Conservation (phyloP, 1,140 invertebrate genomes). For the Hyphantria cunea region DNA sequence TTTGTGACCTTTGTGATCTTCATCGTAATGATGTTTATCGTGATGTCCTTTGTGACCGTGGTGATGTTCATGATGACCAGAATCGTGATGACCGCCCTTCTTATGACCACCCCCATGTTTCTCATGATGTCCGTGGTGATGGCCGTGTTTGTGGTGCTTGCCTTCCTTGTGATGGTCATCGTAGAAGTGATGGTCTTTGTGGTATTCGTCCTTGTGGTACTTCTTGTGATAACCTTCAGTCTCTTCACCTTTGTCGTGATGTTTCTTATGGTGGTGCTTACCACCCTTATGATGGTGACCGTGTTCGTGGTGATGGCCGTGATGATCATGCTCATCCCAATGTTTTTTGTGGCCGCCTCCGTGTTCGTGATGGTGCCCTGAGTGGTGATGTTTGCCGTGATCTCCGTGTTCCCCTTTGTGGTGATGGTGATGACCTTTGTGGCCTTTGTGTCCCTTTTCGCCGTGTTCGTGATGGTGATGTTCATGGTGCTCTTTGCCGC, state of each 20-base stretch:
- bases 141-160: constrained; percentile 84
- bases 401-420: constrained; percentile 86
- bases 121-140: constrained; percentile 83
- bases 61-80: constrained; percentile 84
- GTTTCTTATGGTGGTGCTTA: constrained; percentile 84
- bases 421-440: constrained; percentile 84
- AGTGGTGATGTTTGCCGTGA: constrained; percentile 85
- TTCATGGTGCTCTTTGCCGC: constrained; percentile 81
- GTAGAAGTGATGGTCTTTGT: constrained; percentile 88
- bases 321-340: constrained; percentile 86
- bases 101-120: constrained; percentile 83
- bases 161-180: constrained; percentile 85
- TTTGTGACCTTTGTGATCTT: constrained; percentile 85
- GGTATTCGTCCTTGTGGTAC: constrained; percentile 87
- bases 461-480: constrained; percentile 82
- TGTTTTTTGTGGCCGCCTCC: constrained; percentile 86
- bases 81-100: constrained; percentile 84
- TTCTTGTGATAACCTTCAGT: constrained; percentile 86
- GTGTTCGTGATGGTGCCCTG: constrained; percentile 85
- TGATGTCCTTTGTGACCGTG: constrained; percentile 84
- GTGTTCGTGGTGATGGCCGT: constrained; percentile 86
- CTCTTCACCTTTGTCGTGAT: constrained; percentile 85
- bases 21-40: constrained; percentile 84
- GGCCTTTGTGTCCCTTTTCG: constrained; percentile 82
- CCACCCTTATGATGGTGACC: constrained; percentile 85